Evolutionary conservation across 2,888 invertebrate species (phyloP), one percentile per base, ranked within the genome.

Genomic region (Saturnia pavonia): DNA sequence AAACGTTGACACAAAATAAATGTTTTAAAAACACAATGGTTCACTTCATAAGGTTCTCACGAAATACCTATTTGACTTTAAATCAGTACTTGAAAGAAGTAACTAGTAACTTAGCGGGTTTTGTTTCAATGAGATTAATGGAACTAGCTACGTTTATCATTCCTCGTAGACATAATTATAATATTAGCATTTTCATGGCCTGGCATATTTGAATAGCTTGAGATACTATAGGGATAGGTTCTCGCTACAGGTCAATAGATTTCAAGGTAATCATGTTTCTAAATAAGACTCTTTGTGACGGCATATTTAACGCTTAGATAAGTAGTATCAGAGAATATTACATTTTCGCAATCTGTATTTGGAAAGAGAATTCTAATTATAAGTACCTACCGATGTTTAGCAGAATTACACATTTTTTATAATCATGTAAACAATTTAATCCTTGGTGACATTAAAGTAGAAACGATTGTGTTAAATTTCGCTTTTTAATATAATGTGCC

Each of bases 231-330:
- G 72, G 71, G 72, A 48, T 57, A 69, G 72, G 40, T 77, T 72
- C 78, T 84, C 75, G 84, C 85, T 85, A 85, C 86, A 85, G 87
- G 86, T 87, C 87, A 89, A 85, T 84, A 84, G 78, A 84, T 86
- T 83, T 88, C 89, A 91, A 91, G 91, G 91, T 80, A 82, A 91
- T 85, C 90, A 72, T 81, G 90, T 88, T 87, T 86, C 40, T 40
- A n/a, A 40, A 65, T 65, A 65, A 65, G 60, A 14, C 40, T 40
- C 63, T n/a, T 65, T 40, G 65, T 65, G 12, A 14, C n/a, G 65
- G 40, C 9, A 19, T 40, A n/a, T 65, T 65, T 40, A 40, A 40
- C 6, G 40, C 9, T 40, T 40, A n/a, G 65, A n/a, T 40, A 40
- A 27, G 25, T 4, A 65, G 40, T 65, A 40, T 40, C 65, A 65